A percentile compares a stretch with the other conserved stretches of the same genome.
These are phyloP conservation scores for Mythimna lalbum DNA, from an alignment of 2,888 invertebrate genomes.

Conservation along the genomic window DNA sequence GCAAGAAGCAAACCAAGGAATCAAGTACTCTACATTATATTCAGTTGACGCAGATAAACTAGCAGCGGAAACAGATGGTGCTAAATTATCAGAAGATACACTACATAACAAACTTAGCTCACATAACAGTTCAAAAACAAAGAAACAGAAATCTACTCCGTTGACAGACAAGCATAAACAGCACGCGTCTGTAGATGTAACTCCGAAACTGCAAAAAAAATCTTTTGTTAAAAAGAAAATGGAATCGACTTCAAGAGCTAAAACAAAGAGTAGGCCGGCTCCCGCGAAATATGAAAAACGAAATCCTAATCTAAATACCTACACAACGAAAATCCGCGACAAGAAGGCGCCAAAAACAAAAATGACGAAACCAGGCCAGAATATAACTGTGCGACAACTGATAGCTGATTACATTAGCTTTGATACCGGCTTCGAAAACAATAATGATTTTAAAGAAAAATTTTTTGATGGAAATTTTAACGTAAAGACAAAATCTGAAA, in stretches of 20 bases:
- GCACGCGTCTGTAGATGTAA: conserved; percentile 65
- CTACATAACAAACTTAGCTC: not conserved
- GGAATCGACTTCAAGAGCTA: not conserved
- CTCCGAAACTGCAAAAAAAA: conserved; percentile 80
- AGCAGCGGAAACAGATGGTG: conserved; percentile 21
- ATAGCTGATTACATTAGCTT: conserved; percentile 68
- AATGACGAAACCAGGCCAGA: conserved; percentile 49
- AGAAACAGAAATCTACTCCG: conserved; percentile 77
- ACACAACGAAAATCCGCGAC: not conserved
- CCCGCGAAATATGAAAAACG: conserved; percentile 46
- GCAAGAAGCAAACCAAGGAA: conserved; percentile 48
- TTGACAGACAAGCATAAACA: conserved; percentile 55
- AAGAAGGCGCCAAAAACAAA: conserved; percentile 52
- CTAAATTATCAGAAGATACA: not conserved
- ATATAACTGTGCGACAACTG: conserved; percentile 73
- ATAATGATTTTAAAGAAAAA: conserved; percentile 55
- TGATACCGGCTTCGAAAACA: conserved; percentile 34
- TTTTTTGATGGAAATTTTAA: conserved; percentile 46
- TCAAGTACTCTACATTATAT: conserved; percentile 49
- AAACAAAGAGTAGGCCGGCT: conserved; percentile 13
- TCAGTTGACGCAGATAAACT: conserved; percentile 63
- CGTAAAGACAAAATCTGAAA: conserved; percentile 16
- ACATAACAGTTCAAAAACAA: conserved; percentile 56
- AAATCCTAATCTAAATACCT: not conserved
- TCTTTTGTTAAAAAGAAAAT: too few relatives aligned